A percentile compares a stretch with the other conserved stretches of the same genome.
These are phyloP conservation scores for Thalassophryne amazonica DNA, from an alignment of 2,797 vertebrate species.

Conservation along the genomic window DNA sequence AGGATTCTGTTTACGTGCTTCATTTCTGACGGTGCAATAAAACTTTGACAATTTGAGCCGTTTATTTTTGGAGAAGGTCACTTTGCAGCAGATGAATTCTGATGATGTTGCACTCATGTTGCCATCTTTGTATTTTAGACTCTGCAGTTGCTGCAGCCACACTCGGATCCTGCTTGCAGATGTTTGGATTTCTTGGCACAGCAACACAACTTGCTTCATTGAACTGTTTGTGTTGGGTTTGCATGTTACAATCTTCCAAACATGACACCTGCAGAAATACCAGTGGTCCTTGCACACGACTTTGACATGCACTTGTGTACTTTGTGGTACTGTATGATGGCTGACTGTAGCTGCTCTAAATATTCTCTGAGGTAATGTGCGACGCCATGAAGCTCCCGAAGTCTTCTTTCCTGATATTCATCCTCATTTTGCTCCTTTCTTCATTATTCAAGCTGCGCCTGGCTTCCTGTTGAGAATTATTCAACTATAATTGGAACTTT, in stretches of 20 bases:
- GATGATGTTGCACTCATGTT: no score
- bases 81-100: no score
- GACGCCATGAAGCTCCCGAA: slow-evolving; percentile 59
- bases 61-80: no score
- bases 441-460: slow-evolving; percentile 19
- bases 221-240: background rate
- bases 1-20: no score
- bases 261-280: slow-evolving; percentile 1
- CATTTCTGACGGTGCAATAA: no score
- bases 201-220: background rate
- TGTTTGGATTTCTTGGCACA: no score
- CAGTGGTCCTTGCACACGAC: slow-evolving; percentile 27
- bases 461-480: slow-evolving; percentile 10
- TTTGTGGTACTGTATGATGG: slow-evolving; percentile 56
- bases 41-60: no score
- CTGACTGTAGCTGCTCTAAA: slow-evolving; percentile 55
- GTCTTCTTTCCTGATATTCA: slow-evolving; percentile 58
- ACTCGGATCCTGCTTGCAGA: no score
- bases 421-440: slow-evolving; percentile 43
- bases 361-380: slow-evolving; percentile 65
- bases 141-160: no score
- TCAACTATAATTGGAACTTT: background rate
- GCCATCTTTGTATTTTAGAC: no score
- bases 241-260: background rate
- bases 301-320: slow-evolving; percentile 38